These are phyloP conservation scores for Leptinotarsa haldemani DNA, from an alignment of 2,888 invertebrate species.

Conservation along the genomic window DNA sequence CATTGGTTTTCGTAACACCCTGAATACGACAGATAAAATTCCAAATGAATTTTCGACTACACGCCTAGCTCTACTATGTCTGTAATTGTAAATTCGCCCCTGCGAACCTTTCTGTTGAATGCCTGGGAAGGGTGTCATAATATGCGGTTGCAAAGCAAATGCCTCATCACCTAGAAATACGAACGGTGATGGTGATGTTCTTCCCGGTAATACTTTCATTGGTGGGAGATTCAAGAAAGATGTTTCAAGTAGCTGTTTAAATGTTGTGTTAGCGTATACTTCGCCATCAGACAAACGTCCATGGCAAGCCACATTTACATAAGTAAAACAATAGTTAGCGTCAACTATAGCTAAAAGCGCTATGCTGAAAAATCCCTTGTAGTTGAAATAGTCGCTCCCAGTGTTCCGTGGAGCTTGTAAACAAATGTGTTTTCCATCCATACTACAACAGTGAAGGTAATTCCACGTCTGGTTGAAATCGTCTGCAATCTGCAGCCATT, in stretches of 20 bases:
- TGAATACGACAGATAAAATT: conserved; percentile 21
- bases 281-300: too few species aligned
- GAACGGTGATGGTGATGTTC: not conserved
- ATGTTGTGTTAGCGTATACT: too few species aligned
- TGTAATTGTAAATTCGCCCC: conserved; percentile 10
- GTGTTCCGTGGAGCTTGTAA: not conserved
- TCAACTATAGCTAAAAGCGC: too few species aligned
- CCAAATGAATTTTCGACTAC: conserved; percentile 21
- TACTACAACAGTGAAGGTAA: conserved; percentile 30
- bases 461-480: too few species aligned
- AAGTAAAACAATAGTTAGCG: too few species aligned
- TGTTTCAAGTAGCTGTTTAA: too few species aligned
- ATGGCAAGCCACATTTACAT: too few species aligned
- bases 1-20: not conserved
- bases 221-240: not conserved
- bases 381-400: too few species aligned
- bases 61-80: conserved; percentile 13
- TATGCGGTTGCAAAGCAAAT: too few species aligned
- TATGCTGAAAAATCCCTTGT: too few species aligned
- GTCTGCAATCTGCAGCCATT: too few species aligned
- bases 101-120: not conserved
- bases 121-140: not conserved
- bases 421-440: conserved; percentile 15
- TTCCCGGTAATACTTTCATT: not conserved
- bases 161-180: too few species aligned